A percentile compares a stretch with the other conserved stretches of the same genome.
Conservation (phyloP, 1,140 invertebrate species). For the Periplaneta americana region DNA sequence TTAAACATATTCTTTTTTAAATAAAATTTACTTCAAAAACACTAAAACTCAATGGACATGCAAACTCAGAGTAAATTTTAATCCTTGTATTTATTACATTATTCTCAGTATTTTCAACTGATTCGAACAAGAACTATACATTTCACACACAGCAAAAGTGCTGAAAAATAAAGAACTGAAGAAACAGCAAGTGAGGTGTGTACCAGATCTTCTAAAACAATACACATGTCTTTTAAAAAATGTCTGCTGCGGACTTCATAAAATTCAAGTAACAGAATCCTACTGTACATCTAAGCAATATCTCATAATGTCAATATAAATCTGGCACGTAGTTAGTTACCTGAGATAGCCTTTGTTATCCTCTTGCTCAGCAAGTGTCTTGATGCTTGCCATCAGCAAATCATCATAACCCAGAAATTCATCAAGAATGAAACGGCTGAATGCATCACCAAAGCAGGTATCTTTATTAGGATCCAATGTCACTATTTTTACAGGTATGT, state of each 20-base stretch:
- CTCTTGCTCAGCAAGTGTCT: conserved; percentile 90
- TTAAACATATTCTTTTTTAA: no score
- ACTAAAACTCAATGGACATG: no score
- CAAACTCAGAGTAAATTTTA: no score
- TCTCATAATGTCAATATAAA: neutral
- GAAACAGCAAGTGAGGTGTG: no score
- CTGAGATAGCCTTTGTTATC: conserved; percentile 92
- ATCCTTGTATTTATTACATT: no score
- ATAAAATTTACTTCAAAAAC: no score
- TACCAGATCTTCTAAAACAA: no score
- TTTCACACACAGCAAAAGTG: no score
- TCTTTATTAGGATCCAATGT: conserved; percentile 84
- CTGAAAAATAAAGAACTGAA: no score
- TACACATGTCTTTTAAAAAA: neutral
- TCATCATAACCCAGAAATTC: conserved; percentile 96
- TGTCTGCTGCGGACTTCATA: neutral
- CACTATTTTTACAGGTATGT: conserved; percentile 90
- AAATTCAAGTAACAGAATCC: neutral
- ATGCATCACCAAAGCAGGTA: conserved; percentile 88
- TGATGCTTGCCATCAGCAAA: conserved; percentile 92
- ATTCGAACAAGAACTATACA: no score
- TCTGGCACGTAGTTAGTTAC: conserved; percentile 32
- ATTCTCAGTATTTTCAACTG: no score
- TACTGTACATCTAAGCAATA: neutral
- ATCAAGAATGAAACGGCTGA: conserved; percentile 85